Evolutionary conservation across 2,797 vertebrate species (phyloP), one percentile per base, ranked within the genome.

Genomic region (Leptodactylus fallax): DNA sequence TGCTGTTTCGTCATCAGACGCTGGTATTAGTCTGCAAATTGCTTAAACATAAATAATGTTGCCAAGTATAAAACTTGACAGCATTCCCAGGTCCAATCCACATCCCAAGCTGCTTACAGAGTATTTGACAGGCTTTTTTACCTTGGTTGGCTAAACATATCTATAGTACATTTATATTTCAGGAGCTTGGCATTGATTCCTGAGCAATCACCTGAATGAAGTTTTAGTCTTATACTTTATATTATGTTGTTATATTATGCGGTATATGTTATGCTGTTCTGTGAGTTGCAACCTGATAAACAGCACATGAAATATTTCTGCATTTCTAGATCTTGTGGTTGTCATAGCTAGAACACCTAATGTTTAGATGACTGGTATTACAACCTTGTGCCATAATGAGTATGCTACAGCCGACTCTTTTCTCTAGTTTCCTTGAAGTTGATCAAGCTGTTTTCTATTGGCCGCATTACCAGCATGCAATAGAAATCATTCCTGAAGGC

Each of bases 61-160:
- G 67, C 56, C 78, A 81, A 76, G 65, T 72, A 36, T 81, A 83
- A 51, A 51, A 61, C 51, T 87, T 87, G 71, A 82, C 25, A 69
- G 21, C 7, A 17, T 61, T 65, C 74, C 74, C 74, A 55, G 81
- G 60, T 55, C 49, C 74, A 45, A 51, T 55, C 51, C 72, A 67
- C 0, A 7, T 25, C 45, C 11, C 27, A 10, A 77, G 21, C 19
- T 53, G 45, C 3, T 19, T 65, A 25, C 53, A 65, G 56, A 19
- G 3, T 16, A 17, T 60, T 12, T 85, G 61, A n/a, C n/a, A n/a
- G n/a, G 55, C 56, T 76, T 27, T 19, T 14, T 45, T 76, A 63
- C 60, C 1, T 23, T 45, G 53, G 10, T 55, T 55, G 12, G 53
- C 53, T 55, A 63, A 11, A 11, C 7, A 65, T 3, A 13, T 65